A percentile compares a stretch with the other conserved stretches of the same genome.
phyloP scores from a whole-genome alignment of 2,888 invertebrate species.

The Drosophila diplacantha region DNA sequence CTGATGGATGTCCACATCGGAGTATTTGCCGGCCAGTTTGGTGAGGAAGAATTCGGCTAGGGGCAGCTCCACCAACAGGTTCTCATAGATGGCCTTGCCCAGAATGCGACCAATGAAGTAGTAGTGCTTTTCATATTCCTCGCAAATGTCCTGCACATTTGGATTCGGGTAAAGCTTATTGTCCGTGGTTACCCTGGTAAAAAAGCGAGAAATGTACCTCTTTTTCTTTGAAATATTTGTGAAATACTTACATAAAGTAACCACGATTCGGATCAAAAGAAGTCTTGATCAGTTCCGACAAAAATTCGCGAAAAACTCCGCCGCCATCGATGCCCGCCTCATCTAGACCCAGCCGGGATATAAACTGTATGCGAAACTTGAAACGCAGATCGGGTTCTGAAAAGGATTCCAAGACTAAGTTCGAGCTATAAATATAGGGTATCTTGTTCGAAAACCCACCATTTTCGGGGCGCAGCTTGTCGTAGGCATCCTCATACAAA shows the following conservation, averaged over 20 bases:
- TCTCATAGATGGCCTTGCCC: slow-evolving; percentile 97
- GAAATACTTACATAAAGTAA: slow-evolving; percentile 83
- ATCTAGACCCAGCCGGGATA: slow-evolving; percentile 93
- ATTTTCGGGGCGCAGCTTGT: slow-evolving; percentile 92
- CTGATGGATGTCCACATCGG: slow-evolving; percentile 91
- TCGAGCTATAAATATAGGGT: too few relatives aligned
- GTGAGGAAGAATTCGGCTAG: slow-evolving; percentile 97
- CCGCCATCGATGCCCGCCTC: slow-evolving; percentile 99
- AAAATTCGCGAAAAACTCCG: slow-evolving; percentile 96
- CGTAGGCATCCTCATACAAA: slow-evolving; percentile 99
- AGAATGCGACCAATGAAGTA: slow-evolving; percentile 96
- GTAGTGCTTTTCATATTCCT: slow-evolving; percentile 92
- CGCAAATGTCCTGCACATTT: slow-evolving; percentile 89
- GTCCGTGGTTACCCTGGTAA: slow-evolving; percentile 86
- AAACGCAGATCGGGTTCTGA: slow-evolving; percentile 91
- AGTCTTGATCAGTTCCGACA: slow-evolving; percentile 94
- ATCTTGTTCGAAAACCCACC: slow-evolving; percentile 79
- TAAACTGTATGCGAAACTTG: slow-evolving; percentile 91
- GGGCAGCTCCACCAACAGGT: slow-evolving; percentile 94
- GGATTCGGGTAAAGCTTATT: slow-evolving; percentile 98
- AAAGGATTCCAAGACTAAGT: slow-evolving; percentile 32
- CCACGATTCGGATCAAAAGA: slow-evolving; percentile 98
- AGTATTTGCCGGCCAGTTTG: slow-evolving; percentile 87
- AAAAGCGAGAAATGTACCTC: background rate
- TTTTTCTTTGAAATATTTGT: background rate